A percentile compares a stretch with the other conserved stretches of the same genome.
These are phyloP conservation scores for Lichenostomus cassidix DNA, from an alignment of 2,113 vertebrate genomes.

Conservation along the genomic window DNA sequence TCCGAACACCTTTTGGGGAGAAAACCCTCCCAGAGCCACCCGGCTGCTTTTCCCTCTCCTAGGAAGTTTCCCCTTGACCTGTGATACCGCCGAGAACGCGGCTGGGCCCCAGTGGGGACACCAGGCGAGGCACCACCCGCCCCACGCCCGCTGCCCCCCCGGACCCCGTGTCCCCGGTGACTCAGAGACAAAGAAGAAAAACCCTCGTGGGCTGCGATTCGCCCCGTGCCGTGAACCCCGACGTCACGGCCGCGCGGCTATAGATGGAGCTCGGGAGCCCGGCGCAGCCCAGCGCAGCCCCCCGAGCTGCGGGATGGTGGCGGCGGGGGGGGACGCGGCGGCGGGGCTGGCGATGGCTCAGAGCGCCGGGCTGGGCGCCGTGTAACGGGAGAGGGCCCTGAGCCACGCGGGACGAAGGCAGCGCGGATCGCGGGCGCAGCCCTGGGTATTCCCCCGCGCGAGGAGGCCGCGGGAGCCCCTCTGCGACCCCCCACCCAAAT, in stretches of 20 bases:
- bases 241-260: constrained; percentile 71
- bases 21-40: not conserved
- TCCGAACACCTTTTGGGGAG: not conserved
- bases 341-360: not conserved
- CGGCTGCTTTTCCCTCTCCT: not conserved
- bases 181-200: constrained; percentile 66
- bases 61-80: not conserved
- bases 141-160: not conserved
- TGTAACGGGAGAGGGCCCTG: not conserved
- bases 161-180: not conserved
- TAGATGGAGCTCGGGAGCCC: constrained; percentile 77
- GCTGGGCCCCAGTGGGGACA: not conserved
- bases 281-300: not conserved
- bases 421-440: not conserved
- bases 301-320: constrained; percentile 59
- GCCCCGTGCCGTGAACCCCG: constrained; percentile 58
- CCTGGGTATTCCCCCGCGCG: not conserved
- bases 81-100: not conserved
- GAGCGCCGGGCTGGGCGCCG: not conserved
- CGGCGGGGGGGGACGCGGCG: not conserved
- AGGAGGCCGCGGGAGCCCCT: not conserved
- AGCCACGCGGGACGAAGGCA: not conserved
- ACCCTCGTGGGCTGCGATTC: constrained; percentile 61
- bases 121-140: not conserved
- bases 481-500: not conserved